Conservation (phyloP, 2,113 vertebrate species). For the Caloenas nicobarica region DNA sequence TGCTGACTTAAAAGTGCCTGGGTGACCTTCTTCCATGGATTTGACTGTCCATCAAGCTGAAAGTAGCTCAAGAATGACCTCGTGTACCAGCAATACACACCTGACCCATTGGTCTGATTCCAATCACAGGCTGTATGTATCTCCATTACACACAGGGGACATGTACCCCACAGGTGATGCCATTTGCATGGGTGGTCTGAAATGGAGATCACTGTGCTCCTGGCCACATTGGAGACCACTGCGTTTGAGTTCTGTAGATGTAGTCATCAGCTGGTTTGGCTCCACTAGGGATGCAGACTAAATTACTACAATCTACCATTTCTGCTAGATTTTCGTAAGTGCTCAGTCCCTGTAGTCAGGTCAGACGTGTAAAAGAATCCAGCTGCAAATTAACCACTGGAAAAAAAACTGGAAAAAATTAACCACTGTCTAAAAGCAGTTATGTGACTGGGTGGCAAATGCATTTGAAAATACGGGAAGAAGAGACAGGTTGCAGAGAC, state of each 20-base stretch:
- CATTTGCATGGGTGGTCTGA: neutral
- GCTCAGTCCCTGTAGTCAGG: neutral
- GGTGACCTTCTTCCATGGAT: neutral
- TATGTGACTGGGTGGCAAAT: neutral
- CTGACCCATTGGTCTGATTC: neutral
- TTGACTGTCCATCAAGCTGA: neutral
- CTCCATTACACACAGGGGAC: neutral
- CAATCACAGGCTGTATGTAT: neutral
- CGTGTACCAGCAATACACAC: neutral
- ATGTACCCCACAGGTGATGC: accelerated
- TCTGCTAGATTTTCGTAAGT: neutral
- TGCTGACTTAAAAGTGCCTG: neutral
- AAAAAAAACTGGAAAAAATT: too few relatives aligned
- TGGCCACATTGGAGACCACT: neutral
- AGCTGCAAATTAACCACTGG: neutral
- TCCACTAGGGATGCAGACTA: neutral
- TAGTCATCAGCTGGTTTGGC: neutral
- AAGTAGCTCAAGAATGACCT: neutral
- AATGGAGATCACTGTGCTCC: neutral
- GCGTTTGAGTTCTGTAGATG: neutral
- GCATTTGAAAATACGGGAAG: neutral
- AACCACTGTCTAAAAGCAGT: neutral
- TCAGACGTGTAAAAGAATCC: neutral
- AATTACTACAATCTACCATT: neutral
- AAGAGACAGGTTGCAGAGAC: neutral